phyloP scores from a whole-genome alignment of 1,140 invertebrate species.

The Gerris buenoi region DNA sequence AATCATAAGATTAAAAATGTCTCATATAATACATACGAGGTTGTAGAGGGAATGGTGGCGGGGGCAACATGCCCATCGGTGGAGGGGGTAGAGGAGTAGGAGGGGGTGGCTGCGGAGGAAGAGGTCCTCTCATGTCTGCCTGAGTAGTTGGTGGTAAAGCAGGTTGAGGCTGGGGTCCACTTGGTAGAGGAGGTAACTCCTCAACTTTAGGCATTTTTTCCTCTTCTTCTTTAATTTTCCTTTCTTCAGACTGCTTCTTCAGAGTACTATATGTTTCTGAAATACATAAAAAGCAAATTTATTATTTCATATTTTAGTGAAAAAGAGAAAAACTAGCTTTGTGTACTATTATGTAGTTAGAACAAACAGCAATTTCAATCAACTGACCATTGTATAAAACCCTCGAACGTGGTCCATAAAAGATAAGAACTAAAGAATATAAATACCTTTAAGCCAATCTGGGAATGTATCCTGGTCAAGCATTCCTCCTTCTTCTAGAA shows the following conservation, averaged over 20 bases:
- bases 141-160: not conserved
- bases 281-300: no score
- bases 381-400: no score
- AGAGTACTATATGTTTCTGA: not conserved
- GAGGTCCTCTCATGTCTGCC: no score
- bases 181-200: not conserved
- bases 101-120: not conserved
- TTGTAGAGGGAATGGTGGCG: not conserved
- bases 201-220: not conserved
- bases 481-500: conserved; percentile 82
- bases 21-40: not conserved
- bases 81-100: not conserved
- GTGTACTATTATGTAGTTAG: no score
- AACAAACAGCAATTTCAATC: no score
- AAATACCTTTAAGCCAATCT: conserved; percentile 62
- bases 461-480: conserved; percentile 89
- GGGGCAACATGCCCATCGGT: not conserved
- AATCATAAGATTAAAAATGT: no score
- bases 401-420: no score
- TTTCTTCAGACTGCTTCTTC: not conserved
- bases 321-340: no score
- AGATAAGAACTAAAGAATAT: no score
- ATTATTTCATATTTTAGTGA: no score
- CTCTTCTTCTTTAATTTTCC: not conserved
- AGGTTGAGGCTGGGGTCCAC: not conserved